phyloP scores from a whole-genome alignment of 2,888 invertebrate genomes.

The Mythimna impura region DNA sequence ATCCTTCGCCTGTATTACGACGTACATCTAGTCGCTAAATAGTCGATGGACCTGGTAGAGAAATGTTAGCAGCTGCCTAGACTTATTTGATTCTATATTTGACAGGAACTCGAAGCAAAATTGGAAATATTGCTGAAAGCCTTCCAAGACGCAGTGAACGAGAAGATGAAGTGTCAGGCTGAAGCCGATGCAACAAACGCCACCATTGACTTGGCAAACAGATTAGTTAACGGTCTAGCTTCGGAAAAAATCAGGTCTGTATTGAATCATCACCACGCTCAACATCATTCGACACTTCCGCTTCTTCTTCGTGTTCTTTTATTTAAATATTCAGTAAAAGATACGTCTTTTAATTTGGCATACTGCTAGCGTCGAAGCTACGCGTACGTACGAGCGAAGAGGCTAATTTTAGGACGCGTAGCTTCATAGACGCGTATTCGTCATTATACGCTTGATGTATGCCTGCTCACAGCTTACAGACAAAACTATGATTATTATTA shows the following conservation, averaged over 20 bases:
- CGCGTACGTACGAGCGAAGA: too few relatives aligned
- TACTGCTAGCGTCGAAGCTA: too few relatives aligned
- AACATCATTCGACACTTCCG: background rate
- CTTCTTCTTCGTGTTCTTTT: background rate
- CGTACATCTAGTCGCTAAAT: too few relatives aligned
- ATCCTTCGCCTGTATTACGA: background rate
- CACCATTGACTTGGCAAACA: conserved; percentile 97
- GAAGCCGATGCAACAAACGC: conserved; percentile 97
- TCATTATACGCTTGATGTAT: too few relatives aligned
- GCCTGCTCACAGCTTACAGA: too few relatives aligned
- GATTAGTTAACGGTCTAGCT: conserved; percentile 97
- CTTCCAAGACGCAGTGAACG: conserved; percentile 96
- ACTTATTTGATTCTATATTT: background rate
- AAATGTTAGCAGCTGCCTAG: background rate
- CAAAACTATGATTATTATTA: too few relatives aligned
- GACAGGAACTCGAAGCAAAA: conserved; percentile 93
- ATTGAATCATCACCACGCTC: background rate
- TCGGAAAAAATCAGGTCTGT: conserved; percentile 94
- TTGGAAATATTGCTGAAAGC: conserved; percentile 94
- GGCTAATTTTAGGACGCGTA: too few relatives aligned
- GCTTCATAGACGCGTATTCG: too few relatives aligned
- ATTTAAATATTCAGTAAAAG: background rate
- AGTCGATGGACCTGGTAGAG: background rate
- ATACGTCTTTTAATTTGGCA: background rate
- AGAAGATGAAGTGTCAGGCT: conserved; percentile 97